Evolutionary conservation across 2,113 vertebrate species (phyloP).

Genomic region (Galbula dea): DNA sequence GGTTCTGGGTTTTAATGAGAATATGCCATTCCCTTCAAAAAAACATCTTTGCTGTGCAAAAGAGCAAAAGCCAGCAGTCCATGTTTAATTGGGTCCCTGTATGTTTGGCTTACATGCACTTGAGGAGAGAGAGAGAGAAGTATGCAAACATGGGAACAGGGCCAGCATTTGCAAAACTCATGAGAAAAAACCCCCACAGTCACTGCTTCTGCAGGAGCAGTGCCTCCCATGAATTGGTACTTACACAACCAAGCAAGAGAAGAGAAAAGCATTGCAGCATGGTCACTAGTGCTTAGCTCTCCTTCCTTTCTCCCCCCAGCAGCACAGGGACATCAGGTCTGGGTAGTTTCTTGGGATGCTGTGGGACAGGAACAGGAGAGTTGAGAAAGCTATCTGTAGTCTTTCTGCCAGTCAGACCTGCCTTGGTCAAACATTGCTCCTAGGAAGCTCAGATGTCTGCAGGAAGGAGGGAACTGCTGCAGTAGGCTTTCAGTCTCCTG

Average conservation of each 20-base stretch:
- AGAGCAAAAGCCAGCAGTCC: background rate
- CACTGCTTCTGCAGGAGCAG: background rate
- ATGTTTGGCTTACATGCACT: background rate
- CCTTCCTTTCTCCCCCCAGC: background rate
- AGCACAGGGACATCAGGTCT: background rate
- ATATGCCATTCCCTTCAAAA: background rate
- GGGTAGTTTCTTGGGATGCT: background rate
- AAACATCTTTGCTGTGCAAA: background rate
- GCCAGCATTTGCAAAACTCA: slow-evolving; percentile 15
- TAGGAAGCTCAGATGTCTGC: background rate
- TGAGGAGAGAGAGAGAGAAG: background rate
- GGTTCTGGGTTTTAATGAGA: background rate
- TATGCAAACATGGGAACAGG: background rate
- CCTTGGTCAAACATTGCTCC: background rate
- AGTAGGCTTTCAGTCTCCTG: background rate
- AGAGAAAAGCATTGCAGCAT: background rate
- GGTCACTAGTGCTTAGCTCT: background rate
- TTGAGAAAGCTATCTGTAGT: background rate
- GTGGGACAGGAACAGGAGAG: background rate
- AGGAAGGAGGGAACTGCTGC: background rate
- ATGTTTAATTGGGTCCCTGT: background rate
- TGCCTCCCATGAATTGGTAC: background rate
- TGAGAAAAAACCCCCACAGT: background rate
- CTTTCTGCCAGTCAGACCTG: background rate
- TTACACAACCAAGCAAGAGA: background rate